Evolutionary conservation across 2,113 vertebrate species (phyloP).

Genomic region (Cranoglanis bouderius): DNA sequence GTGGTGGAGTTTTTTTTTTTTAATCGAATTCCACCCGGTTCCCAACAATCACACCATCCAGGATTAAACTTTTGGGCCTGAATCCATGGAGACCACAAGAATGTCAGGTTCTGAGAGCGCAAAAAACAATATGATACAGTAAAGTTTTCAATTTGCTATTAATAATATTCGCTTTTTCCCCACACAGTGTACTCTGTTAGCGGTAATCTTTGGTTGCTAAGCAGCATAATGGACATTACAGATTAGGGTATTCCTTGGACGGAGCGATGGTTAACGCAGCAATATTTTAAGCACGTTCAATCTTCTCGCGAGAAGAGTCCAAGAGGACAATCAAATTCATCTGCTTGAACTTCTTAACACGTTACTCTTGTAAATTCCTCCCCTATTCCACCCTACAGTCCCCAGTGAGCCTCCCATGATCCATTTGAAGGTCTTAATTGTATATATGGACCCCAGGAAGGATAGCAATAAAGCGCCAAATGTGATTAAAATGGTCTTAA

Average conservation of each 20-base stretch:
- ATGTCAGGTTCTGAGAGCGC: background rate
- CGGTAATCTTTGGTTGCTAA: background rate
- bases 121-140: background rate
- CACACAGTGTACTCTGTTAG: background rate
- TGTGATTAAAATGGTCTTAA: conserved; percentile 22
- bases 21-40: background rate
- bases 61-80: background rate
- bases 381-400: background rate
- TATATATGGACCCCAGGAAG: conserved; percentile 8
- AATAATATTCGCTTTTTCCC: background rate
- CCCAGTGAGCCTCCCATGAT: background rate
- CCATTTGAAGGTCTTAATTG: background rate
- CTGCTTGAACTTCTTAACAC: background rate
- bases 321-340: background rate
- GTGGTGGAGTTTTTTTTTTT: background rate
- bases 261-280: too few relatives aligned
- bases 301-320: background rate
- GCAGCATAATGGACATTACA: too few relatives aligned
- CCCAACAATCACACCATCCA: background rate
- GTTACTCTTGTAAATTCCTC: background rate
- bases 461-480: conserved; percentile 17
- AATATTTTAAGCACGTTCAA: background rate
- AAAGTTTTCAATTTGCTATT: background rate
- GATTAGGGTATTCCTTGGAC: too few relatives aligned
- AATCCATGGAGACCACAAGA: background rate